Percentiles rank a stretch among this genome's conserved stretches.
phyloP scores from a whole-genome alignment of 1,140 invertebrate species.

The Zaprionus lachaisei region DNA sequence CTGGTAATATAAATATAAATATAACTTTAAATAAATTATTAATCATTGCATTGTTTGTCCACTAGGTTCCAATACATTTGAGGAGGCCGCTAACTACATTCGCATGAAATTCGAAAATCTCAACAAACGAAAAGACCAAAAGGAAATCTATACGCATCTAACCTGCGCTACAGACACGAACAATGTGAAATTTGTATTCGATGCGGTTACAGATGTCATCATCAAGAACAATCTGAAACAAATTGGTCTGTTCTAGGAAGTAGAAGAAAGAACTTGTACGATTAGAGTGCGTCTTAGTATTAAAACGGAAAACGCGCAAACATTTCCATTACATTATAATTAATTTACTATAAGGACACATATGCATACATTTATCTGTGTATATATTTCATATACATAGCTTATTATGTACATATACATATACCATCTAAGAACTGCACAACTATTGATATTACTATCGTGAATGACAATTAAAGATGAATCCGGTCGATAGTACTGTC shows the following conservation, averaged over 20 bases:
- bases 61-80: conserved; percentile 92
- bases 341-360: conserved; percentile 46
- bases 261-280: conserved; percentile 27
- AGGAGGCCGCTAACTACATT: conserved; percentile 94
- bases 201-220: conserved; percentile 96
- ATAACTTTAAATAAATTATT: not conserved
- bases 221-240: conserved; percentile 97
- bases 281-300: conserved; percentile 69
- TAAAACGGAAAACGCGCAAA: conserved; percentile 71
- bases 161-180: conserved; percentile 96
- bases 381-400: conserved; percentile 16
- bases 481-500: conserved; percentile 19
- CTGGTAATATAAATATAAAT: conserved; percentile 86
- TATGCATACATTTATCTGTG: conserved; percentile 33
- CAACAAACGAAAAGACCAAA: conserved; percentile 93
- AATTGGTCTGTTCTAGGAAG: conserved; percentile 89
- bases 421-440: conserved; percentile 2
- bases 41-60: conserved; percentile 20
- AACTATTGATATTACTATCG: not conserved
- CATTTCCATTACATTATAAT: conserved; percentile 74
- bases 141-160: conserved; percentile 96
- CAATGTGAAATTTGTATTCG: conserved; percentile 96
- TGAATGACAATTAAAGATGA: not conserved
- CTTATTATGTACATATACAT: conserved; percentile 13
- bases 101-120: conserved; percentile 95